Percentiles rank a stretch among this genome's conserved stretches.
Conservation (phyloP, 2,888 invertebrate species). For the Cataglyphis cursor region DNA sequence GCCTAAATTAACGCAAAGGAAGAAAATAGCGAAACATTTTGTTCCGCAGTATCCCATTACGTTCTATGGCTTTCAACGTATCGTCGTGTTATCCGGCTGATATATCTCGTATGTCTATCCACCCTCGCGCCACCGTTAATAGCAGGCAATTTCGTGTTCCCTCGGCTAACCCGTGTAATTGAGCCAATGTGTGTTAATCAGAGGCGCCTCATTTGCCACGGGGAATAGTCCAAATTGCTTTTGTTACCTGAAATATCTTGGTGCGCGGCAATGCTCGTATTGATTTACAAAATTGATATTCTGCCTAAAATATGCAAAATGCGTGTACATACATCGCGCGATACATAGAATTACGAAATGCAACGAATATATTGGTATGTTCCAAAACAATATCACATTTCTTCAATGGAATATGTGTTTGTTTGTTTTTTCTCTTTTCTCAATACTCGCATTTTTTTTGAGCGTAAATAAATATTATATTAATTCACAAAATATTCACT, state of each 20-base stretch:
- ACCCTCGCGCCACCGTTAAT: slow-evolving; percentile 77
- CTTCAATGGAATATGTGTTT: not conserved
- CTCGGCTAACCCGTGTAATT: slow-evolving; percentile 79
- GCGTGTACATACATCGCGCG: not conserved
- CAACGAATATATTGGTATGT: not conserved
- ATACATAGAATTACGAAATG: slow-evolving; percentile 9
- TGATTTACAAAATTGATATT: slow-evolving; percentile 52
- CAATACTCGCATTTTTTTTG: not conserved
- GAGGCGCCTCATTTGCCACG: slow-evolving; percentile 78
- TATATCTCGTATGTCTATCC: slow-evolving; percentile 74
- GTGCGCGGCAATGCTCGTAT: slow-evolving; percentile 41
- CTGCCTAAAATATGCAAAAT: slow-evolving; percentile 39
- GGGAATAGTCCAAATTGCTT: slow-evolving; percentile 79
- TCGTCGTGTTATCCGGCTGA: slow-evolving; percentile 72
- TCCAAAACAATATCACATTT: not conserved
- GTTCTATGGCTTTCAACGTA: slow-evolving; percentile 67
- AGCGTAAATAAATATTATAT: not conserved
- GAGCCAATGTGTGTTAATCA: slow-evolving; percentile 81
- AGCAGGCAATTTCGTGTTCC: slow-evolving; percentile 79
- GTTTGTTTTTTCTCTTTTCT: not conserved
- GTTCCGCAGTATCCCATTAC: slow-evolving; percentile 42
- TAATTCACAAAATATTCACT: slow-evolving; percentile 10
- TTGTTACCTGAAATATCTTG: slow-evolving; percentile 77
- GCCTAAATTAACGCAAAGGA: slow-evolving; percentile 43
- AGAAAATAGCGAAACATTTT: slow-evolving; percentile 59